Evolutionary conservation across 2,113 vertebrate genomes (phyloP).

Genomic region (Phaethornis superciliosus): DNA sequence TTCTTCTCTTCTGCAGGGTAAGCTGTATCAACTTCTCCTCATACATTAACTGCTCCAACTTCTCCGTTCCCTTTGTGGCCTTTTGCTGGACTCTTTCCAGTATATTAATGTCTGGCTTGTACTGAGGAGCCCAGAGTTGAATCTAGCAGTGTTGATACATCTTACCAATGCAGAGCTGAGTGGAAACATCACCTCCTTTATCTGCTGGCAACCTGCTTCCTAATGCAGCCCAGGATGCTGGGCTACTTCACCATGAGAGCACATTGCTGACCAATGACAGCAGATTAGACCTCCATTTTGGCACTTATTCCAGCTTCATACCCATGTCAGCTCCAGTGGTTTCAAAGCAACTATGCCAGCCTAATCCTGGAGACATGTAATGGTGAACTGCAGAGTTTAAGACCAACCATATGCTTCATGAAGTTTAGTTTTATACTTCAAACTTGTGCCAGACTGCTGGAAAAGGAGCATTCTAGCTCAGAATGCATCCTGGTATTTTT

Average conservation of each 20-base stretch:
- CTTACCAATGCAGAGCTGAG: not conserved
- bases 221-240: not conserved
- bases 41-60: not conserved
- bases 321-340: not conserved
- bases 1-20: not conserved
- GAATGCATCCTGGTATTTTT: not conserved
- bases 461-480: not conserved
- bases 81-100: not conserved
- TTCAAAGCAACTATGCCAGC: not conserved
- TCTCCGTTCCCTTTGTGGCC: not conserved
- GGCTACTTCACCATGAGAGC: not conserved
- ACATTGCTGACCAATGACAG: not conserved
- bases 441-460: not conserved
- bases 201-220: not conserved
- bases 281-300: not conserved
- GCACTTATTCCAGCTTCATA: not conserved
- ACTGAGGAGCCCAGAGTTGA: not conserved
- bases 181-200: rapidly evolving
- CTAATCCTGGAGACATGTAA: not conserved
- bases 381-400: not conserved
- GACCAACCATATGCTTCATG: not conserved
- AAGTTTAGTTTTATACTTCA: not conserved
- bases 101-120: not conserved
- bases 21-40: not conserved
- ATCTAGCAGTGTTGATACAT: not conserved